A percentile compares a stretch with the other conserved stretches of the same genome.
Evolutionary conservation across 1,140 invertebrate genomes (phyloP).

Genomic region (Euschistus heros): DNA sequence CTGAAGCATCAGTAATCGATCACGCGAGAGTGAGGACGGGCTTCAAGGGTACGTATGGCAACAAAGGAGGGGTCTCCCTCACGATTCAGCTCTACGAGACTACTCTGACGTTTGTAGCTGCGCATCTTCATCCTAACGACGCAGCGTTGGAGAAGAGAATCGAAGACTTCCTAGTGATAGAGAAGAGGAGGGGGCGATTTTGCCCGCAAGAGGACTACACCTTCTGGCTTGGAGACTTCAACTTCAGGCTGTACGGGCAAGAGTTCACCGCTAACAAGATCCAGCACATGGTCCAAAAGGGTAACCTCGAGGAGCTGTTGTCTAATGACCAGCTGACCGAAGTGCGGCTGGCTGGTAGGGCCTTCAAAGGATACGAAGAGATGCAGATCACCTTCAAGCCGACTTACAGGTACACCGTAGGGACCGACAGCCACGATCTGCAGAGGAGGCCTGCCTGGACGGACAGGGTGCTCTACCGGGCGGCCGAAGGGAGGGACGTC

Average conservation of each 20-base stretch:
- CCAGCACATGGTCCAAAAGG: neutral
- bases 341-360: neutral
- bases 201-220: constrained; percentile 8
- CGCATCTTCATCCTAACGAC: neutral
- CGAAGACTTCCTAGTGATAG: neutral
- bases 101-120: neutral
- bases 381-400: constrained; percentile 14
- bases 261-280: neutral
- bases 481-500: neutral
- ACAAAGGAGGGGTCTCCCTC: constrained; percentile 3
- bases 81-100: neutral
- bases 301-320: neutral
- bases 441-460: constrained; percentile 20
- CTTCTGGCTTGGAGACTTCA: constrained; percentile 11
- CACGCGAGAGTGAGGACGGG: neutral
- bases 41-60: neutral
- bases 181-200: neutral
- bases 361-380: constrained; percentile 12
- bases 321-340: neutral
- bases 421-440: constrained; percentile 13
- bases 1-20: neutral
- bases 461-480: constrained; percentile 15
- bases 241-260: neutral
- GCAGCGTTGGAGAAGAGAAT: neutral
- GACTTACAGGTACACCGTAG: neutral